Percentiles rank a stretch among this genome's conserved stretches.
These are phyloP conservation scores for Mya arenaria DNA, from an alignment of 1,140 invertebrate genomes.

Conservation along the genomic window DNA sequence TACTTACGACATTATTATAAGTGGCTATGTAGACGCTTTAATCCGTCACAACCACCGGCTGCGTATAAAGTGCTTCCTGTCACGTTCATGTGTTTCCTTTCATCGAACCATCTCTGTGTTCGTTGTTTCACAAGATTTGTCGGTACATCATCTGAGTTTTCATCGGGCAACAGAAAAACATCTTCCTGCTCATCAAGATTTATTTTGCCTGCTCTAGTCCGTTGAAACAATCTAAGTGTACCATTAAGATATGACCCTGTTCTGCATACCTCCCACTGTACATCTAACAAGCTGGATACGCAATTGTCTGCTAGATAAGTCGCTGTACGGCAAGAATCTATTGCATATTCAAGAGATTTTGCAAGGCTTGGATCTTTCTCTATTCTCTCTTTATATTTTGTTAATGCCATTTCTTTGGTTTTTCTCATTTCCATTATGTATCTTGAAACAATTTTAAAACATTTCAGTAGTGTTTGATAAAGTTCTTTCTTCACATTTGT, in stretches of 20 bases:
- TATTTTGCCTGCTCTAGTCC: not conserved
- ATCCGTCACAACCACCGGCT: not conserved
- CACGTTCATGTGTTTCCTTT: no score
- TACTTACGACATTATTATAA: not conserved
- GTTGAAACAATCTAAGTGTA: not conserved
- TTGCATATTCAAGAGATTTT: not conserved
- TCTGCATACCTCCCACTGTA: no score
- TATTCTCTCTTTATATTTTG: not conserved
- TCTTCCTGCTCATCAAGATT: not conserved
- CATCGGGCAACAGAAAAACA: no score
- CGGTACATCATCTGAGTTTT: no score
- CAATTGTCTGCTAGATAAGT: no score
- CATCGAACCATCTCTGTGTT: no score
- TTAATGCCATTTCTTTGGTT: not conserved
- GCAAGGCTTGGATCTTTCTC: not conserved
- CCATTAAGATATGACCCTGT: no score
- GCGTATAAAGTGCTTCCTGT: no score
- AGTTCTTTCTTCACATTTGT: not conserved
- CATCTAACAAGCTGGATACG: no score
- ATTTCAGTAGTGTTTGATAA: not conserved
- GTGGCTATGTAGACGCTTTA: not conserved
- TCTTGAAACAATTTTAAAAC: not conserved
- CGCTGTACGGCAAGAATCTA: not conserved
- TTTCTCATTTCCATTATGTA: not conserved
- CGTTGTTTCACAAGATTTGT: no score